These are phyloP conservation scores for Equus quagga DNA, from an alignment of 2,113 vertebrate genomes.

Conservation along the genomic window DNA sequence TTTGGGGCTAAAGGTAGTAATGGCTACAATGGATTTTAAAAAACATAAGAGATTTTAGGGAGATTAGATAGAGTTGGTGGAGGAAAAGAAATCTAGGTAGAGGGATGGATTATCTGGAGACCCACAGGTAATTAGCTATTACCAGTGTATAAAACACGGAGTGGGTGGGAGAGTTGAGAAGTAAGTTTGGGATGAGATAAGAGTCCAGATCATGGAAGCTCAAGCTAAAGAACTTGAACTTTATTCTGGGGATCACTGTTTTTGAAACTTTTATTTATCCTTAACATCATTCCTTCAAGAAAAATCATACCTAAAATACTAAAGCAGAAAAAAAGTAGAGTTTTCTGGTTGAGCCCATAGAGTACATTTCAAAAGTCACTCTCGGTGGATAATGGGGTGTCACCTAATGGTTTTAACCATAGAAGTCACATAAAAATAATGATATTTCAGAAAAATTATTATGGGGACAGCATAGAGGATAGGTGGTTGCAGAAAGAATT, in stretches of 20 bases:
- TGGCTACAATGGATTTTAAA: neutral
- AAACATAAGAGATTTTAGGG: neutral
- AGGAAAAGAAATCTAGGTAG: neutral
- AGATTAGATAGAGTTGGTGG: neutral
- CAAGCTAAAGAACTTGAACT: neutral
- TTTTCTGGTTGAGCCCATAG: neutral
- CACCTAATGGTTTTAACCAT: neutral
- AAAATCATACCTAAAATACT: neutral
- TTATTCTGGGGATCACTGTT: neutral
- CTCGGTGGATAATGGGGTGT: neutral
- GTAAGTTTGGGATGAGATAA: neutral
- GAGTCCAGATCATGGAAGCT: neutral
- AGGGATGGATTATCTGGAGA: neutral
- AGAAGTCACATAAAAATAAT: conserved; percentile 22
- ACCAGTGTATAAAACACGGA: rapidly evolving
- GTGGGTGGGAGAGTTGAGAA: rapidly evolving
- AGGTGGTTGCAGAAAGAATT: neutral
- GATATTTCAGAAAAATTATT: conserved; percentile 2
- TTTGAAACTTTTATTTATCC: neutral
- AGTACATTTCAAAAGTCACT: neutral
- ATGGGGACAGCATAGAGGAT: neutral
- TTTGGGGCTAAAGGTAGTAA: neutral
- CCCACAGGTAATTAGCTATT: neutral
- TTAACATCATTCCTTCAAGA: neutral
- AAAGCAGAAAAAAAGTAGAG: neutral